Base-by-base conservation (phyloP, 2,888 invertebrate species). In the Petrolisthes manimaculis region DNA sequence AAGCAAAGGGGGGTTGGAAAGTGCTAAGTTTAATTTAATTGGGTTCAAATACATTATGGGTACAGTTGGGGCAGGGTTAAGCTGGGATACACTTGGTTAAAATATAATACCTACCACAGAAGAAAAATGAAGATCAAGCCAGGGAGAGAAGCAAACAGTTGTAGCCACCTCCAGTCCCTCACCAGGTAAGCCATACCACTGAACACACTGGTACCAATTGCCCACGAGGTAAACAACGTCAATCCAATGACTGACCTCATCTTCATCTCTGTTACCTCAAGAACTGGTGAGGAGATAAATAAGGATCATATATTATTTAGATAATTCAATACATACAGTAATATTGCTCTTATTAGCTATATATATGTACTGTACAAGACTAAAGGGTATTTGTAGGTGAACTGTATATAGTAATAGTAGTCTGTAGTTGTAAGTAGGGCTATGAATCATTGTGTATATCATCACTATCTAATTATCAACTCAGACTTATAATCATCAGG, bases 121-220 rank as follows among this genome's bases (percentile, higher is more conserved):
- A 69, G 71, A n/a, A 67, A 61, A 14, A 88, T 21, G 56, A 84
- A 84, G 14, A 88, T 12, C 6, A 88, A 56, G 8, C 84, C 78
- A 24, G 88, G 88, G 9, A 88, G 37, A 56, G 84, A 80, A 2
- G 81, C 88, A 0, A 83, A 69, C 54, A 80, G 37, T 21, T 85
- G 78, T 12, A 89, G 77, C 89, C 89, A 89, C 53, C 84, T 71
- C 89, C 89, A 89, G 78, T 86, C 86, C 24, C 86, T 81, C 6
- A 86, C 83, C 4, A 89, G 85, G 78, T 86, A 89, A 2, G 86
- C 89, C 56, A 81, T 61, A 5, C 77, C 89, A 12, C 85, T 86
- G 86, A 85, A 89, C 14, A 69, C 51, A 21, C 86, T 82, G n/a
- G 86, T 86, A 14, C 86, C 89, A 5, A 86, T 5, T 8, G 86